Base-by-base conservation (phyloP, 2,888 invertebrate species). In the Noctua fimbriata region DNA sequence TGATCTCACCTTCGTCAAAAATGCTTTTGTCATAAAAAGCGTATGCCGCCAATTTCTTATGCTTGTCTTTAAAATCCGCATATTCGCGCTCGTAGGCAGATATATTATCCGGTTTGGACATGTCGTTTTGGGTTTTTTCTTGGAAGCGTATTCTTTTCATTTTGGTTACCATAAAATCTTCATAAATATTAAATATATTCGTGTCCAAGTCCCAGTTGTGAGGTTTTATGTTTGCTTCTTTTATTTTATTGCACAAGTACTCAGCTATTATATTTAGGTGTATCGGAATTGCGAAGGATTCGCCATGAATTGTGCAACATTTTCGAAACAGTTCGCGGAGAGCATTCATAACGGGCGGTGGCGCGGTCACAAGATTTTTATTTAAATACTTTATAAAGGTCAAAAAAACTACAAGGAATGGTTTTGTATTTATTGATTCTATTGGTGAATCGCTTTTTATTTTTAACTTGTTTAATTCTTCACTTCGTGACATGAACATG, bases 201-300 rank as follows among this genome's bases (percentile, higher is more conserved):
- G n/a, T 28, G 1, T 41, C 2, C 28, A 47, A 41, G 47, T 49
- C 10, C 76, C 76, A 76, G 32, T 63, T 7, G 6, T 49, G 49
- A 6, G 24, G 36, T 41, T 14, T 47, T 21, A 6, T 36, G 10
- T 24, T 47, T 10, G 2, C 14, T 24, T 60, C 66, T 70, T 55
- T 66, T 28, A 83, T 75, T 76, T 66, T 47, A 16, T 49, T 60
- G n/a, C 28, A n/a, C 12, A 84, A 63, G 32, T 79, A 79, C 32
- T 77, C 72, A 14, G 75, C 79, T 3, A 76, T 28, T 69, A 82
- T 63, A 44, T 84, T 65, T 9, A 79, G 21, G 36, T 79, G 69
- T 66, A 84, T 58, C 18, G 84, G 83, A 24, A n/a, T 79, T 16
- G 32, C 55, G 0, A 21, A 7, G 7, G 41, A 36, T 36, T 36